phyloP scores from a whole-genome alignment of 2,113 vertebrate genomes.

The Willisornis vidua region DNA sequence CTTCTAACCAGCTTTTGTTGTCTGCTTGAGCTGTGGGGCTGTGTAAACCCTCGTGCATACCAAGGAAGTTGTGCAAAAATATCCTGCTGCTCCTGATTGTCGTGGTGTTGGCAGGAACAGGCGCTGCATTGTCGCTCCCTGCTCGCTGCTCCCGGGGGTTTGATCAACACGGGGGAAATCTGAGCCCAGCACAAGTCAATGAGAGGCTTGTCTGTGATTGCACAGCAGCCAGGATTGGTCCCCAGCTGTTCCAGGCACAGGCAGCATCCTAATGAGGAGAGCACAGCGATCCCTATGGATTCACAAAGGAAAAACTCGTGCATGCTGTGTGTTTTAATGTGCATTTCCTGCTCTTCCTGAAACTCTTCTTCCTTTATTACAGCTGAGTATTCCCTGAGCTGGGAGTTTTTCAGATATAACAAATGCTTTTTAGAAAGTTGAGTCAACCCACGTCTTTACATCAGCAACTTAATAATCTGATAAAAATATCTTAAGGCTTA shows the following conservation, averaged over 20 bases:
- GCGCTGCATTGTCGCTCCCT: background rate
- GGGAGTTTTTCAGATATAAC: background rate
- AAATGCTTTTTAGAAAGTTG: background rate
- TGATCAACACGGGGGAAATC: background rate
- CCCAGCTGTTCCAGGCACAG: slow-evolving; percentile 10
- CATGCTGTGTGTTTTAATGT: background rate
- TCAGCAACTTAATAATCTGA: background rate
- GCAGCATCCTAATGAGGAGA: background rate
- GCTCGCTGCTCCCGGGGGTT: background rate
- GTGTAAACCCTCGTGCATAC: background rate
- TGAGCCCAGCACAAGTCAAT: slow-evolving; percentile 35
- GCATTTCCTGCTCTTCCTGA: background rate
- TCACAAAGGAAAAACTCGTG: background rate
- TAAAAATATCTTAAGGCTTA: background rate
- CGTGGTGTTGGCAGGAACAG: background rate
- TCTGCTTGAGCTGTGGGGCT: background rate
- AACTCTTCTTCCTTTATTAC: background rate
- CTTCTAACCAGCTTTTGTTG: background rate
- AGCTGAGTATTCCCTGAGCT: background rate
- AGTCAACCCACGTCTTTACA: background rate
- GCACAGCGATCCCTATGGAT: fast-evolving
- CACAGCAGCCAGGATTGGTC: slow-evolving; percentile 1
- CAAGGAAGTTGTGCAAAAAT: background rate
- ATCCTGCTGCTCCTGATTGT: background rate
- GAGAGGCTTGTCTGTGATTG: slow-evolving; percentile 37